Conservation (phyloP, 2,797 vertebrate species). For the Helostoma temminkii region DNA sequence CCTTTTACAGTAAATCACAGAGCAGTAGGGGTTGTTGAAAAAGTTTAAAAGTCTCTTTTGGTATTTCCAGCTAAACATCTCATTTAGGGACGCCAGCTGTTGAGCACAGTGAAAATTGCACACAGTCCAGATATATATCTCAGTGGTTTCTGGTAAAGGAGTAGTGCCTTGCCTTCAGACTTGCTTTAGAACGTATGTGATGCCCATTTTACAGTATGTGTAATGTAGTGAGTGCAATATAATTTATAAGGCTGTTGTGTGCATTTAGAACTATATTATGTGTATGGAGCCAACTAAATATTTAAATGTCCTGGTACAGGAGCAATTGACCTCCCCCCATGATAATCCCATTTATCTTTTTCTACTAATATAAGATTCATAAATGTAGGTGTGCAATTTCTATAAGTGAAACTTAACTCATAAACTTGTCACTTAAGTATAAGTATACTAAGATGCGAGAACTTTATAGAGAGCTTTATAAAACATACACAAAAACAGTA, state of each 20-base stretch:
- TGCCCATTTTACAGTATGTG: constrained; percentile 50
- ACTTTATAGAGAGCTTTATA: no score
- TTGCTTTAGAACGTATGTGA: constrained; percentile 35
- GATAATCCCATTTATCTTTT: neutral
- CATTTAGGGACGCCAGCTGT: constrained; percentile 82
- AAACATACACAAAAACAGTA: no score
- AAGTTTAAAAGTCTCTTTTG: constrained; percentile 63
- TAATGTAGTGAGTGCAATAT: constrained; percentile 47
- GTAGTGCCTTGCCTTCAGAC: constrained; percentile 24
- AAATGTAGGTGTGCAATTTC: neutral
- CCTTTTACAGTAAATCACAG: constrained; percentile 65
- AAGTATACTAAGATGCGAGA: no score
- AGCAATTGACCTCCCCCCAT: constrained; percentile 1
- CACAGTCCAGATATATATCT: constrained; percentile 56
- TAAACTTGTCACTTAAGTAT: no score
- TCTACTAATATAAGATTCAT: neutral
- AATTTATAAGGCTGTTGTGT: constrained; percentile 30
- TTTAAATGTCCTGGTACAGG: neutral
- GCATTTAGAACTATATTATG: constrained; percentile 1
- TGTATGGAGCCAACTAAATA: neutral
- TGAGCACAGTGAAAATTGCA: constrained; percentile 59
- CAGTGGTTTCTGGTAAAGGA: constrained; percentile 58
- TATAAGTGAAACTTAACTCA: neutral
- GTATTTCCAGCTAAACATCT: constrained; percentile 81
- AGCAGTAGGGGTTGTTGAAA: constrained; percentile 52